Evolutionary conservation across 2,113 vertebrate genomes (phyloP).

Genomic region (Menura novaehollandiae): DNA sequence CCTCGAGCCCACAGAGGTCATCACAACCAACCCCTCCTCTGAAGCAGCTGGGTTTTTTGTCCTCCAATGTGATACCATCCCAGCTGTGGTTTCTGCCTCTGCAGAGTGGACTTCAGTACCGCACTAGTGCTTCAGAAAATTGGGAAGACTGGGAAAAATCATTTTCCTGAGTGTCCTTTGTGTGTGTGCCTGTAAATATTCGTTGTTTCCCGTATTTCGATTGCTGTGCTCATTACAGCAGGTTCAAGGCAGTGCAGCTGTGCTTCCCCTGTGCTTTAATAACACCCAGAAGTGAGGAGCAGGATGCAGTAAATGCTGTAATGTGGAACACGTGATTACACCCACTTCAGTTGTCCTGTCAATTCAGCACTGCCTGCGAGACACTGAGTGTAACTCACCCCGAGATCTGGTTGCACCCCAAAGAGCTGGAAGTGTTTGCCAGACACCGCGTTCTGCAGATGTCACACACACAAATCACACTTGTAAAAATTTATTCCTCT

Average conservation of each 20-base stretch:
- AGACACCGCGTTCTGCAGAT: background rate
- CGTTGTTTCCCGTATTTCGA: accelerated
- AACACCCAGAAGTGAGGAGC: background rate
- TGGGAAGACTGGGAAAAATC: background rate
- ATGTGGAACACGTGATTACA: background rate
- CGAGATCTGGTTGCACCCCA: background rate
- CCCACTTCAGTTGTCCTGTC: background rate
- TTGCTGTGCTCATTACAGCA: accelerated
- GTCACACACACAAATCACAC: background rate
- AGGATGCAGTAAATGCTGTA: background rate
- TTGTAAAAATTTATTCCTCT: background rate
- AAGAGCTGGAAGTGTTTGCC: background rate
- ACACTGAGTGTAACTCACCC: background rate
- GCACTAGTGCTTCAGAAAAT: background rate
- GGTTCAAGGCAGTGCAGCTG: background rate
- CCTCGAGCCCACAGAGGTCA: background rate
- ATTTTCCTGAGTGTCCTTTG: background rate
- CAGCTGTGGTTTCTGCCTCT: background rate
- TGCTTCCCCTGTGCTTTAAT: background rate
- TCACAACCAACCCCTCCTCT: background rate
- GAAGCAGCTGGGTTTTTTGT: background rate
- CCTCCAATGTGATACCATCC: background rate
- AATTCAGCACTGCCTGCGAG: background rate
- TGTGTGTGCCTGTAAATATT: background rate
- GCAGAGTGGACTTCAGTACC: background rate